phyloP scores from a whole-genome alignment of 2,888 invertebrate species.

The Scrobipalpa costella region DNA sequence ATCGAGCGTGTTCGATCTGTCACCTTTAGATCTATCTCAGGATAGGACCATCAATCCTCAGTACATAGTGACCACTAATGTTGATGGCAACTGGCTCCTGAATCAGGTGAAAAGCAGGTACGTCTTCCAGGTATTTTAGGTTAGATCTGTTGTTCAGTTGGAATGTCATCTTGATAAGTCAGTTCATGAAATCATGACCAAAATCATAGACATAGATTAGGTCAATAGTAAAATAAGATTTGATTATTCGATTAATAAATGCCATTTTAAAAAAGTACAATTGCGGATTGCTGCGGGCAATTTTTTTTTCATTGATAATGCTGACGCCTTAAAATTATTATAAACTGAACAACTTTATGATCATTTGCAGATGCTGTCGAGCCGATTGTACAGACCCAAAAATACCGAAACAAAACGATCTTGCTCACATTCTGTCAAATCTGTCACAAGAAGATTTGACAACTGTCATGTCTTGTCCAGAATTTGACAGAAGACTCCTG shows the following conservation, averaged over 20 bases:
- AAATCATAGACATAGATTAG: too few relatives aligned
- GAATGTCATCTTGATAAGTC: too few relatives aligned
- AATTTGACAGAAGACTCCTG: slow-evolving; percentile 77
- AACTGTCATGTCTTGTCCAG: slow-evolving; percentile 70
- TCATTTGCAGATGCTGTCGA: slow-evolving; percentile 64
- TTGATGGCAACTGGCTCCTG: slow-evolving; percentile 84
- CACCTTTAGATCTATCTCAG: slow-evolving; percentile 82
- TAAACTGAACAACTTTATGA: background rate
- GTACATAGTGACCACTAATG: slow-evolving; percentile 78
- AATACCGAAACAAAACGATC: slow-evolving; percentile 58
- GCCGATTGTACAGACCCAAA: slow-evolving; percentile 52
- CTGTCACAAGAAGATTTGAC: slow-evolving; percentile 63
- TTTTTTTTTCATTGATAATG: background rate
- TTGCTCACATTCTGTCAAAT: slow-evolving; percentile 60
- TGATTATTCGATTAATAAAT: too few relatives aligned
- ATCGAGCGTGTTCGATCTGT: slow-evolving; percentile 82
- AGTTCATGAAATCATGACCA: too few relatives aligned
- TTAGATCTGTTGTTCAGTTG: too few relatives aligned
- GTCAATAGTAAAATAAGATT: too few relatives aligned
- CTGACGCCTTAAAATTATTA: background rate
- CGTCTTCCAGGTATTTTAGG: background rate
- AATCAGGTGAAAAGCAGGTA: slow-evolving; percentile 82
- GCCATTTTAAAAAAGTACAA: too few relatives aligned
- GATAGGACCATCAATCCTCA: slow-evolving; percentile 82
- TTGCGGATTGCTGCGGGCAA: too few relatives aligned